A percentile compares a stretch with the other conserved stretches of the same genome.
Evolutionary conservation across 2,888 invertebrate genomes (phyloP).

Genomic region (Lordiphosa andalusiaca): DNA sequence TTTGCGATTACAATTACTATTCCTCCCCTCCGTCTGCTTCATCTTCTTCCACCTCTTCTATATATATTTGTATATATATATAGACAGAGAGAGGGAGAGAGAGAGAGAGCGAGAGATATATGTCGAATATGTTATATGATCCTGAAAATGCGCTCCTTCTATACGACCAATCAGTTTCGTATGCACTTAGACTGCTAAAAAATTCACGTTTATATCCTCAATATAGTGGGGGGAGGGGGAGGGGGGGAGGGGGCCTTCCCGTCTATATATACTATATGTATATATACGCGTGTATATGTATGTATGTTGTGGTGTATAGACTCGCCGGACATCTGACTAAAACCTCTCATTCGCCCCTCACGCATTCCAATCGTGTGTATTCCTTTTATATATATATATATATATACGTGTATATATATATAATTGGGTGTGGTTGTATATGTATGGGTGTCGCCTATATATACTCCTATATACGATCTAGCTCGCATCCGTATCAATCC

Average conservation of each 20-base stretch:
- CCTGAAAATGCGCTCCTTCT: slow-evolving; percentile 39
- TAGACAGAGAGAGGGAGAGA: neutral
- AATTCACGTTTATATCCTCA: slow-evolving; percentile 72
- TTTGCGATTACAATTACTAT: slow-evolving; percentile 4
- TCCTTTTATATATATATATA: slow-evolving; percentile 6
- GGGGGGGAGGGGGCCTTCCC: too few relatives aligned
- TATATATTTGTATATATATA: slow-evolving; percentile 28
- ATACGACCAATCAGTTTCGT: slow-evolving; percentile 18
- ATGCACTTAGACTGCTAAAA: slow-evolving; percentile 69
- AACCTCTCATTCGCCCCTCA: slow-evolving; percentile 5
- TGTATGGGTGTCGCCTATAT: neutral
- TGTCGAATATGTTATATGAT: slow-evolving; percentile 36
- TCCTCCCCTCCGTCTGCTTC: neutral
- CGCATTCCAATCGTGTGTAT: neutral
- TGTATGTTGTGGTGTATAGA: slow-evolving; percentile 7
- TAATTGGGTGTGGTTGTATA: slow-evolving; percentile 3
- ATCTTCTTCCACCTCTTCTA: slow-evolving; percentile 17
- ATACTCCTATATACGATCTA: too few relatives aligned
- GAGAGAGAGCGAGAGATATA: slow-evolving; percentile 10
- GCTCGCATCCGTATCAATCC: too few relatives aligned
- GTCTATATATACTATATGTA: slow-evolving; percentile 34
- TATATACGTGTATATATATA: slow-evolving; percentile 1
- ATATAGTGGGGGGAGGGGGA: too few relatives aligned
- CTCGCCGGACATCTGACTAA: neutral
- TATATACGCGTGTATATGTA: slow-evolving; percentile 28